These are phyloP conservation scores for Pteronura brasiliensis DNA, from an alignment of 2,113 vertebrate species.

Conservation along the genomic window DNA sequence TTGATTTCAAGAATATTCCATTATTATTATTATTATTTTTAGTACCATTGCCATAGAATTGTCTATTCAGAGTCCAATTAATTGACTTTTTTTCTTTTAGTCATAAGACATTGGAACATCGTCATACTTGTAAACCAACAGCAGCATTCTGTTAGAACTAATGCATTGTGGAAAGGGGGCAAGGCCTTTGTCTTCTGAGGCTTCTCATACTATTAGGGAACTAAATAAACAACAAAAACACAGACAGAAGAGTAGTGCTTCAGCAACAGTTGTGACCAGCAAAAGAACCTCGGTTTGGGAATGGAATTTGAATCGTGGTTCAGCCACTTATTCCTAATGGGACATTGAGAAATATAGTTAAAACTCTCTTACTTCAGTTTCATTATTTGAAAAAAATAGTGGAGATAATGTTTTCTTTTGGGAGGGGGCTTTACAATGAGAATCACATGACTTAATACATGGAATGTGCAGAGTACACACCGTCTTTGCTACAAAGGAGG, in stretches of 20 bases:
- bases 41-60: background rate
- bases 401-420: background rate
- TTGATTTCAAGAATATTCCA: conserved; percentile 20
- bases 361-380: background rate
- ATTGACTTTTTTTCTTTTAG: background rate
- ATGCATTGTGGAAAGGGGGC: background rate
- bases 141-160: background rate
- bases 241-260: background rate
- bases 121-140: background rate
- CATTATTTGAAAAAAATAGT: background rate
- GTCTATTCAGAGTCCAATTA: background rate
- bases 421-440: background rate
- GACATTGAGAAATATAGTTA: background rate
- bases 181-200: background rate
- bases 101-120: background rate
- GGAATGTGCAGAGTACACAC: background rate
- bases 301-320: background rate
- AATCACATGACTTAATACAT: background rate
- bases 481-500: background rate
- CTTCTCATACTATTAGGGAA: background rate
- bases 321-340: background rate
- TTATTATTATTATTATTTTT: background rate
- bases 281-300: background rate
- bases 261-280: background rate
- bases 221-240: background rate